Evolutionary conservation across 2,113 vertebrate genomes (phyloP), one percentile per base, ranked within the genome.

Genomic region (Dipodomys spectabilis): DNA sequence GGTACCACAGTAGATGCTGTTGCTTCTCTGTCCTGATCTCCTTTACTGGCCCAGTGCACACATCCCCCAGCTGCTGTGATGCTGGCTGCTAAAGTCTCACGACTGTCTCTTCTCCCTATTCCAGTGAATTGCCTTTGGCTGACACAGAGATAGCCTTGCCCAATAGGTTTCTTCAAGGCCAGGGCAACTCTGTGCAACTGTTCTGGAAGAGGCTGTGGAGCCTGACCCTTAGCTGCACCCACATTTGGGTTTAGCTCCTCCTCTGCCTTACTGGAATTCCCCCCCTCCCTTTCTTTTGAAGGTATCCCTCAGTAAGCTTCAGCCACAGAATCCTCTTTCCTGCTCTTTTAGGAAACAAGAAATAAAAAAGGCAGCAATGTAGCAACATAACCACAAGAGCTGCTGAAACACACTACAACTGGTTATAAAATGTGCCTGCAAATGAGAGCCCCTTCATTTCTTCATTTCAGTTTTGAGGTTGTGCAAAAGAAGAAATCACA

Each of bases 61-160:
- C 95, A 78, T 83, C 28, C 68, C 72, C 78, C 80, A 84, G 80
- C 93, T 96, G 93, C 87, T 84, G 22, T 49, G 60, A 53, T 77
- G 23, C 25, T 94, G 94, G 86, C 82, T 0, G 57, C 62, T 67
- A 44, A 77, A 78, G 60, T 35, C 32, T 91, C 75, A 45, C 93
- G 83, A 72, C 86, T 96, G 87, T 23, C 39, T 16, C 27, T 64
- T 27, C 16, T 68, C 2, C n/a, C 49, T 35, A n/a, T 19, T 73
- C 27, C 45, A 30, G 82, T 90, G 83, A 49, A 80, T 20, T 72
- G 15, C 39, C 49, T 60, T 88, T 77, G 53, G 65, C 20, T 83
- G 53, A 85, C 30, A 4, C 67, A 67, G 27, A 27, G 80, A 35
- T 64, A 71, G 19, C 49, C n/a, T 86, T 60, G 72, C 23, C 25